Percentiles rank a stretch among this genome's conserved stretches.
Evolutionary conservation across 2,888 invertebrate genomes (phyloP).

Genomic region (Harmothoe impar): DNA sequence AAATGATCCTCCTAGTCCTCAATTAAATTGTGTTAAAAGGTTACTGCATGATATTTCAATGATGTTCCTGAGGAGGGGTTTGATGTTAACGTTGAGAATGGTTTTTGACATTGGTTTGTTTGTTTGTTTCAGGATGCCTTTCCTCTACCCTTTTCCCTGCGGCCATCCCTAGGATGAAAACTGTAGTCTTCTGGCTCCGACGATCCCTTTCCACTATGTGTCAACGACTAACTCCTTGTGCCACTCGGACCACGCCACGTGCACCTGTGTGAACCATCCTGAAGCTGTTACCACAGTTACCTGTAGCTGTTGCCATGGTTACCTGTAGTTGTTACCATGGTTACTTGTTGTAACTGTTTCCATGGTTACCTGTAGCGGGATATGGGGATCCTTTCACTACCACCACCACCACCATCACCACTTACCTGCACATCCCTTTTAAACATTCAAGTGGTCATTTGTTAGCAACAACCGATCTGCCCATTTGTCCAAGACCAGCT

Average conservation of each 20-base stretch:
- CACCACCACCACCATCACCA: conserved; percentile 35
- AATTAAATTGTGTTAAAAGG: not conserved
- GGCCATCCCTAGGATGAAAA: conserved; percentile 48
- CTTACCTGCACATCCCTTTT: not conserved
- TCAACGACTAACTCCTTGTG: conserved; percentile 29
- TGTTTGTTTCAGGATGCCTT: conserved; percentile 59
- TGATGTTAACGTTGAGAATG: conserved; percentile 27
- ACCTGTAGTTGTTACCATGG: too few relatives aligned
- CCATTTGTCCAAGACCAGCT: not conserved
- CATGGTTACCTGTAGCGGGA: not conserved
- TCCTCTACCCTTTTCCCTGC: conserved; percentile 32
- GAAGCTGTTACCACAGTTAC: not conserved
- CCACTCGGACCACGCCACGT: not conserved
- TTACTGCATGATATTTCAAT: not conserved
- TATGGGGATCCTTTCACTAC: not conserved
- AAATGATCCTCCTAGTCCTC: not conserved
- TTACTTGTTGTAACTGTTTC: not conserved
- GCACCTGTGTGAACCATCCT: conserved; percentile 22
- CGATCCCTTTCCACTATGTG: conserved; percentile 4
- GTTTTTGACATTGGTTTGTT: conserved; percentile 34
- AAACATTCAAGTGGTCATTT: not conserved
- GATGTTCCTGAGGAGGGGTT: not conserved
- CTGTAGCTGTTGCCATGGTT: too few relatives aligned
- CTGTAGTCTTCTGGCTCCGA: conserved; percentile 16
- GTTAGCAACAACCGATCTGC: conserved; percentile 6